Evolutionary conservation across 2,888 invertebrate genomes (phyloP).

Genomic region (Drosophila suboccidentalis): DNA sequence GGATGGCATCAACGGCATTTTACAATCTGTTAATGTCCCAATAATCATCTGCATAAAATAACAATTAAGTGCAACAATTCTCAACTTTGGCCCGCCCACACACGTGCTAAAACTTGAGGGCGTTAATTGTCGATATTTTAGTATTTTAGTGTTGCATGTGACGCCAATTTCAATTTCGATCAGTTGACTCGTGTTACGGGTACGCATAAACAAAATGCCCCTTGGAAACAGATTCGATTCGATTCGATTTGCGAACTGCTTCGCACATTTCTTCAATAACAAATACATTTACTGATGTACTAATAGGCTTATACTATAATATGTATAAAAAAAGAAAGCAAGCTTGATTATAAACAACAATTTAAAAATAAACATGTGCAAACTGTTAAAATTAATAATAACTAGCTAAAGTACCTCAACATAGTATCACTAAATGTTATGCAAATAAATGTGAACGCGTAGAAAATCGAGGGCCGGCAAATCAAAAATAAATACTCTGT

Average conservation of each 20-base stretch:
- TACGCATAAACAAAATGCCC: slow-evolving; percentile 37
- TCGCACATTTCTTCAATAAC: slow-evolving; percentile 38
- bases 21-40: slow-evolving; percentile 42
- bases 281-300: slow-evolving; percentile 25
- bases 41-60: slow-evolving; percentile 40
- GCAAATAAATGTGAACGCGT: slow-evolving; percentile 44
- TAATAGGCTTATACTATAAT: slow-evolving; percentile 18
- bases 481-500: slow-evolving; percentile 5
- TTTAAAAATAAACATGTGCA: slow-evolving; percentile 68
- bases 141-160: slow-evolving; percentile 39
- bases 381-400: slow-evolving; percentile 71
- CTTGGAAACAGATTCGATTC: slow-evolving; percentile 13
- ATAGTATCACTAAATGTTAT: slow-evolving; percentile 49
- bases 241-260: slow-evolving; percentile 6
- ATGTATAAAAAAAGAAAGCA: slow-evolving; percentile 33
- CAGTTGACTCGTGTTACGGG: slow-evolving; percentile 65
- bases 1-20: slow-evolving; percentile 43
- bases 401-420: slow-evolving; percentile 32
- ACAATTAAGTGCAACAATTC: slow-evolving; percentile 19
- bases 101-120: slow-evolving; percentile 55
- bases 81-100: slow-evolving; percentile 54
- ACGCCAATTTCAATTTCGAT: slow-evolving; percentile 50
- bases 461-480: slow-evolving; percentile 25
- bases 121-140: slow-evolving; percentile 53
- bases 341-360: slow-evolving; percentile 37